Evolutionary conservation across 1,140 invertebrate genomes (phyloP).

Genomic region (Thaumatotibia leucotreta): DNA sequence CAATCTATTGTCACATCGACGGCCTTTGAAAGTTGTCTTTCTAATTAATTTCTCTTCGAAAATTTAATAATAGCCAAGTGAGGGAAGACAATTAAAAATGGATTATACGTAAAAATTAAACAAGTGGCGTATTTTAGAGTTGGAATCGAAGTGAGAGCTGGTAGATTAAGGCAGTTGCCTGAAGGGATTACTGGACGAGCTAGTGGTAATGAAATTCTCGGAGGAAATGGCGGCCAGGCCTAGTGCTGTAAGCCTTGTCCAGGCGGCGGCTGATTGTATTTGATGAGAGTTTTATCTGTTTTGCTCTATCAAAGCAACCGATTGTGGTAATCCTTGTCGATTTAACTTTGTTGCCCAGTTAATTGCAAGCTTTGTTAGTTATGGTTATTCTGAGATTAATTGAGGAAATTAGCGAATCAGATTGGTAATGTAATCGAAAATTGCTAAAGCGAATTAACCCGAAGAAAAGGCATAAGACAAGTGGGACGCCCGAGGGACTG

Average conservation of each 20-base stretch:
- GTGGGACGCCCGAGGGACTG: conserved; percentile 19
- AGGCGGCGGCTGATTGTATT: conserved; percentile 66
- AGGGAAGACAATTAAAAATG: conserved; percentile 69
- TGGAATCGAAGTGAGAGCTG: conserved; percentile 59
- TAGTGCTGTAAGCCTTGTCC: conserved; percentile 64
- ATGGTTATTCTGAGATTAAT: conserved; percentile 21
- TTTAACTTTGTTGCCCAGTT: conserved; percentile 46
- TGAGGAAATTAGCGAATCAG: not conserved
- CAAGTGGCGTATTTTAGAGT: conserved; percentile 65
- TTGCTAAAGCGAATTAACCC: conserved; percentile 7
- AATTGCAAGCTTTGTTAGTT: conserved; percentile 49
- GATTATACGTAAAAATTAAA: conserved; percentile 72
- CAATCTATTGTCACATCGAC: conserved; percentile 56
- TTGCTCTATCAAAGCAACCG: conserved; percentile 40
- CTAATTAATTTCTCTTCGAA: conserved; percentile 64
- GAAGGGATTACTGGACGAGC: conserved; percentile 60
- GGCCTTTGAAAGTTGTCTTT: conserved; percentile 53
- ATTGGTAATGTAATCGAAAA: conserved; percentile 3
- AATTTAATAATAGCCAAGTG: conserved; percentile 57
- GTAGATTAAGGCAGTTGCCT: conserved; percentile 69
- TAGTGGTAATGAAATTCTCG: conserved; percentile 73
- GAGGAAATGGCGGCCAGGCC: conserved; percentile 64
- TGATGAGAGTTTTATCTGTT: conserved; percentile 71
- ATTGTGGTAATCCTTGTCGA: conserved; percentile 47
- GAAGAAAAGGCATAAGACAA: conserved; percentile 33